phyloP scores from a whole-genome alignment of 2,797 vertebrate species.

The Benthosema pterotum region DNA sequence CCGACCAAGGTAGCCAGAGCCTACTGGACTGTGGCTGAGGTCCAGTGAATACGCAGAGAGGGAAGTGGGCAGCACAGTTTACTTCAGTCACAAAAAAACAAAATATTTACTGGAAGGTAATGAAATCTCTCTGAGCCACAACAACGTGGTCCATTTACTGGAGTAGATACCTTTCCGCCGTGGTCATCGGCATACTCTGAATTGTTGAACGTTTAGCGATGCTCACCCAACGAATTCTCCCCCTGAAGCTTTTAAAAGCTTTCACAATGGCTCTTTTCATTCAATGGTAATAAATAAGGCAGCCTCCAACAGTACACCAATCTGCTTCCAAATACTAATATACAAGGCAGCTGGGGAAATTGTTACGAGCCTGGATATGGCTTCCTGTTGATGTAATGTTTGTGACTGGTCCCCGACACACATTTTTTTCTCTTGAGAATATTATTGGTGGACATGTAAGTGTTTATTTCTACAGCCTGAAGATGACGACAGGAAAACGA shows the following conservation, averaged over 20 bases:
- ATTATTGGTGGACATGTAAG: constrained; percentile 8
- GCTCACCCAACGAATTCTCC: constrained; percentile 30
- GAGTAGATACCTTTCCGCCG: constrained; percentile 24
- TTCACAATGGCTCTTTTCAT: constrained; percentile 37
- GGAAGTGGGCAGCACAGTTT: constrained; percentile 54
- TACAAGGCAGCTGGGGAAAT: constrained; percentile 5
- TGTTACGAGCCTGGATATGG: constrained; percentile 31
- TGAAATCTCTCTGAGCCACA: constrained; percentile 35
- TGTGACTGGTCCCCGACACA: constrained; percentile 40
- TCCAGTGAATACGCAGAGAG: constrained; percentile 57
- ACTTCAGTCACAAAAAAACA: constrained; percentile 49
- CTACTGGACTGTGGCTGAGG: constrained; percentile 40
- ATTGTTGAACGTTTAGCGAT: constrained; percentile 38
- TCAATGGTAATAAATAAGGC: constrained; percentile 21
- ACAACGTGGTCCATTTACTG: constrained; percentile 46
- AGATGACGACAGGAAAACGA: neutral
- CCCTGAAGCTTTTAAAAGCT: constrained; percentile 43
- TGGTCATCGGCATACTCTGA: constrained; percentile 35
- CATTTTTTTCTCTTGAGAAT: constrained; percentile 23
- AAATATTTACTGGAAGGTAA: constrained; percentile 69
- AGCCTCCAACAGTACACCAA: constrained; percentile 18
- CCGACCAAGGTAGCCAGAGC: constrained; percentile 14
- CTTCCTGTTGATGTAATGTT: constrained; percentile 58
- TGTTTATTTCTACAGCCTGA: constrained; percentile 30
- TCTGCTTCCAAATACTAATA: constrained; percentile 39